phyloP scores from a whole-genome alignment of 2,888 invertebrate species.

The Xestia rhomboidea region DNA sequence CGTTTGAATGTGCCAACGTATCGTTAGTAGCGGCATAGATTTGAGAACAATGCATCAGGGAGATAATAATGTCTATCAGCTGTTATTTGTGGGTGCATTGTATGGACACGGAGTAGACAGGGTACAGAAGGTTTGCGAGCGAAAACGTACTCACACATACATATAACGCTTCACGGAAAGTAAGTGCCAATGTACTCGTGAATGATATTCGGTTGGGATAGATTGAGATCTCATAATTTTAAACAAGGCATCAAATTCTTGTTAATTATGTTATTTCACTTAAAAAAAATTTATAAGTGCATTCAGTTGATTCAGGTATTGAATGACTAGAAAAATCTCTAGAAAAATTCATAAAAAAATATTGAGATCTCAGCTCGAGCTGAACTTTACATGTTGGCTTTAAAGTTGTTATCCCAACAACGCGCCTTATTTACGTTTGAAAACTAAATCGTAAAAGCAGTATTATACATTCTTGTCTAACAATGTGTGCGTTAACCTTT shows the following conservation, averaged over 20 bases:
- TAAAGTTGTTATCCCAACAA: not conserved
- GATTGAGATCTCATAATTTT: not conserved
- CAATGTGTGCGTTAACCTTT: not conserved
- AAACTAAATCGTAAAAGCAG: not conserved
- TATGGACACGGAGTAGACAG: slow-evolving; percentile 10
- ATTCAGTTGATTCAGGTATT: not conserved
- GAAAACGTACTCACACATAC: not conserved
- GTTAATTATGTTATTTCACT: not conserved
- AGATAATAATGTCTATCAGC: slow-evolving; percentile 60
- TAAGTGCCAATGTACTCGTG: not conserved
- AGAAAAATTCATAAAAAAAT: not conserved
- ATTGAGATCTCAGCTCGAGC: not conserved
- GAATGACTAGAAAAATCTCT: not conserved
- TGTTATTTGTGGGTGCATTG: slow-evolving; percentile 52
- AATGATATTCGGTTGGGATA: not conserved
- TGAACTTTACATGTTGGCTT: not conserved
- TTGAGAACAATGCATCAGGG: slow-evolving; percentile 69
- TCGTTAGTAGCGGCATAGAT: slow-evolving; percentile 72
- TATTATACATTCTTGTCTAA: not conserved
- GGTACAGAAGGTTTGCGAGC: not conserved
- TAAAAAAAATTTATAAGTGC: not conserved
- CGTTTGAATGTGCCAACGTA: slow-evolving; percentile 64
- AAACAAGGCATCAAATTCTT: not conserved
- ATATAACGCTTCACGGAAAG: not conserved
- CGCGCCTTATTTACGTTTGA: not conserved